Evolutionary conservation across 2,888 invertebrate genomes (phyloP), one percentile per base, ranked within the genome.

Genomic region (Loripinus fragilis): DNA sequence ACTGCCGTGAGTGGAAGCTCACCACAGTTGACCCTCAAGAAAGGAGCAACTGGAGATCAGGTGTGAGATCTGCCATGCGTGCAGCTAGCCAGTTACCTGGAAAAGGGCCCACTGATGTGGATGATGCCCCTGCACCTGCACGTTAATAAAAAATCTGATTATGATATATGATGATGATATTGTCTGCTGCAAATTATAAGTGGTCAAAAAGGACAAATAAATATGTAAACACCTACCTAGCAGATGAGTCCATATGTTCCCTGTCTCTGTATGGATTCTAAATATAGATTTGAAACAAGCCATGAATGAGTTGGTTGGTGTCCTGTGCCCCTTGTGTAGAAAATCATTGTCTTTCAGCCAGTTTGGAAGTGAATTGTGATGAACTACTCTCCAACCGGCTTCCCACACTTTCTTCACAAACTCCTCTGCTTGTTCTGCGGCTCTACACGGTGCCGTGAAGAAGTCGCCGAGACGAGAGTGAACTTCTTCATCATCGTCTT

Each of bases 321-420:
- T 99, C 78, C 99, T 95, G 94, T 99, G 99, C 17, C 99, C 99
- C 88, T 97, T 96, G 91, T 98, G 96, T 68, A 99, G 95, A 93
- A 97, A 99, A 94, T 99, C 99, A 94, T 99, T 99, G 95, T 99
- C 99, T 94, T 98, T 98, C 75, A 99, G 95, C 99, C 99, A 99
- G 89, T 96, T 96, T 15, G 99, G 99, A 86, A 99, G 95, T 90
- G 92, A 91, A 77, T 93, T 93, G 83, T 98, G 99, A 94, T 98
- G 98, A 89, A 98, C 98, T 52, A 98, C 98, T 88, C 92, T 90
- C 93, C 94, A 94, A 17, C 93, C 93, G 3, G 93, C 92, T 66
- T 91, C 91, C 88, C 93, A 90, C 42, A 94, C 93, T 83, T 92
- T 92, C 85, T 97, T 96, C 2, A 98, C 98, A 92, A 98, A 97